These are phyloP conservation scores for Sycophila sp. DNA, from an alignment of 1,140 invertebrate species.

Conservation along the genomic window DNA sequence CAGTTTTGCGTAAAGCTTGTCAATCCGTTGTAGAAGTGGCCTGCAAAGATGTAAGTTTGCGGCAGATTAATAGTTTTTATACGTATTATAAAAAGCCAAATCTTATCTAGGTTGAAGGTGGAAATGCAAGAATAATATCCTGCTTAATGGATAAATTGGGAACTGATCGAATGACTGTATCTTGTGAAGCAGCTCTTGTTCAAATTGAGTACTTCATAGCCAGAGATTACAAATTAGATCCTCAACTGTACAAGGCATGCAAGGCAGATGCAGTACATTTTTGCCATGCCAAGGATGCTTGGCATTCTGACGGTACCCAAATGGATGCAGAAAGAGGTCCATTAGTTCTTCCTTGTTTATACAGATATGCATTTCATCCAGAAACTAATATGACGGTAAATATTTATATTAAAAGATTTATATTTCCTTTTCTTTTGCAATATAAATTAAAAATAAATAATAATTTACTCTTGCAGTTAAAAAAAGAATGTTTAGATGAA, in stretches of 20 bases:
- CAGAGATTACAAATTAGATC: constrained; percentile 93
- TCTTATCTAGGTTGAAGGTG: constrained; percentile 64
- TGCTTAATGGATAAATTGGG: constrained; percentile 94
- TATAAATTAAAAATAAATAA: background rate
- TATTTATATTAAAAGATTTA: constrained; percentile 2
- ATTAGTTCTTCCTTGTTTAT: constrained; percentile 91
- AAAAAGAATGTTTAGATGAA: constrained; percentile 77
- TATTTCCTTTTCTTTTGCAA: too few species aligned
- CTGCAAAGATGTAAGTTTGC: constrained; percentile 71
- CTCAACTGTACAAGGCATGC: constrained; percentile 88
- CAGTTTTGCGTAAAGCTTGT: constrained; percentile 86
- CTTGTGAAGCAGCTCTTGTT: constrained; percentile 90
- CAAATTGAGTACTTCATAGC: constrained; percentile 98
- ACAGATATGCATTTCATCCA: constrained; percentile 84
- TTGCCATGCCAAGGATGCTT: constrained; percentile 83
- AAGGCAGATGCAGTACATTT: constrained; percentile 84
- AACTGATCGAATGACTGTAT: constrained; percentile 83
- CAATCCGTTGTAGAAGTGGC: constrained; percentile 80
- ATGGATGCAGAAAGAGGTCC: constrained; percentile 79
- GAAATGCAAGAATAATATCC: constrained; percentile 84
- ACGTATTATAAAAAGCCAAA: background rate
- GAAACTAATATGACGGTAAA: constrained; percentile 71
- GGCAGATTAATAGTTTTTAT: background rate
- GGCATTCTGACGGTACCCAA: constrained; percentile 76
- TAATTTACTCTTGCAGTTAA: constrained; percentile 61